Base-by-base conservation (phyloP, 2,113 vertebrate species). In the Syngnathoides biaculeatus region DNA sequence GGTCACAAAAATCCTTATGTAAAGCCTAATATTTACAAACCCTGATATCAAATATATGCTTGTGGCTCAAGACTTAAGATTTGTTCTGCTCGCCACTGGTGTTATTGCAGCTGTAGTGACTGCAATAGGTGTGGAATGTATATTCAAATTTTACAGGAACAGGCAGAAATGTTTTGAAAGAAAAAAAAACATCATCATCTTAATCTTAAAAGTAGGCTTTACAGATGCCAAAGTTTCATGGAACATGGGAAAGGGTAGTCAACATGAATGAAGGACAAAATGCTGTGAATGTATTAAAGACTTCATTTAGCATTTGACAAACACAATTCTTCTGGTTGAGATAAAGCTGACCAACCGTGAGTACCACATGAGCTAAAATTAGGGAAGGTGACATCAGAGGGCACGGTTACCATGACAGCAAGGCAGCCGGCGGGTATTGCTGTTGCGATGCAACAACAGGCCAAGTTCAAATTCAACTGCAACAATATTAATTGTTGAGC, bases 371-470 rank as follows among this genome's bases (percentile, higher is more conserved):
- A 80, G 82, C 82, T 89, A 88, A 88, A 87, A 84, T 86, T 88
- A 85, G 81, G 62, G 11, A 73, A 85, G 72, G 67, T 83, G 82
- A 83, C 81, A 84, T 73, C 65, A 2, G 62, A 84, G 83, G 79
- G 68, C 80, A 80, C 40, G 69, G 87, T 90, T 82, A 70, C 86
- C 81, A 87, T 88, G 86, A 84, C 89, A 85, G 83, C 83, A 0
- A 79, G 62, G 52, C 79, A 74, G 71, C 82, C 77, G 27, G 78
- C 68, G 79, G 72, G 50, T 63, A 62, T 58, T 72, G 75, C 70
- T 58, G 70, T 64, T 55, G 47, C 72, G 52, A 83, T 55, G 63
- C 55, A 73, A 76, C 55, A 71, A 76, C 73, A 68, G 74, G 35
- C 59, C 40, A 48, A 75, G 79, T 72, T 17, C 48, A 75, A 83